These are phyloP conservation scores for Dromococcyx pavoninus DNA, from an alignment of 2,797 vertebrate species.

Conservation along the genomic window DNA sequence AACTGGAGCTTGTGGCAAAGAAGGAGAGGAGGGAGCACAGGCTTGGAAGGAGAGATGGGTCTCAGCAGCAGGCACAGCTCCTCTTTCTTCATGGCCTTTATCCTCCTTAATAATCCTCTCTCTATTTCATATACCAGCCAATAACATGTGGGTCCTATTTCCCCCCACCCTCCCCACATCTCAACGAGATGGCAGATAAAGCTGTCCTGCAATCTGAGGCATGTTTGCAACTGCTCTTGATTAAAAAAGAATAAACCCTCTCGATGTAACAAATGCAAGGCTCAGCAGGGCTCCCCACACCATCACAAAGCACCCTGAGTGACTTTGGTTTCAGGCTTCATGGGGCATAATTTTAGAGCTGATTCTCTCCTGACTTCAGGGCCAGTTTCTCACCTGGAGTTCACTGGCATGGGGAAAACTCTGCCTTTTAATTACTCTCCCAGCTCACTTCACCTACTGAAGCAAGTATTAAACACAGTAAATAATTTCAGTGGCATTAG, in stretches of 20 bases:
- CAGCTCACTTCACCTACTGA: neutral
- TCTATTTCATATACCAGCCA: neutral
- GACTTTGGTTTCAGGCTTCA: neutral
- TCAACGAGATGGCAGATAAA: neutral
- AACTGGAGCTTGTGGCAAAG: neutral
- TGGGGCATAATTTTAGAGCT: neutral
- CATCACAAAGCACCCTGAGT: neutral
- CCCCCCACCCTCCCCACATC: neutral
- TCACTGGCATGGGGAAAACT: neutral
- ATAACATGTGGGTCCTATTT: constrained; percentile 1
- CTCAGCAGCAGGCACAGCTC: neutral
- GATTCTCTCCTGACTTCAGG: neutral
- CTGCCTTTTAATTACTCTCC: neutral
- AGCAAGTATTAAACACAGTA: neutral
- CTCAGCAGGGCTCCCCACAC: neutral
- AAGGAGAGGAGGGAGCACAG: neutral
- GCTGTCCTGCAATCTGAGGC: neutral
- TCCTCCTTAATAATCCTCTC: neutral
- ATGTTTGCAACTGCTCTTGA: neutral
- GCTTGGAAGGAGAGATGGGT: neutral
- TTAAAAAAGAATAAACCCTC: neutral
- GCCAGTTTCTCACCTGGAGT: neutral
- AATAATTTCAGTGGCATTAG: neutral
- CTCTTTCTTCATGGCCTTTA: neutral
- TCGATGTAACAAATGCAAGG: neutral